Evolutionary conservation across 1,140 invertebrate genomes (phyloP).

Genomic region (Drosophila repletoides): DNA sequence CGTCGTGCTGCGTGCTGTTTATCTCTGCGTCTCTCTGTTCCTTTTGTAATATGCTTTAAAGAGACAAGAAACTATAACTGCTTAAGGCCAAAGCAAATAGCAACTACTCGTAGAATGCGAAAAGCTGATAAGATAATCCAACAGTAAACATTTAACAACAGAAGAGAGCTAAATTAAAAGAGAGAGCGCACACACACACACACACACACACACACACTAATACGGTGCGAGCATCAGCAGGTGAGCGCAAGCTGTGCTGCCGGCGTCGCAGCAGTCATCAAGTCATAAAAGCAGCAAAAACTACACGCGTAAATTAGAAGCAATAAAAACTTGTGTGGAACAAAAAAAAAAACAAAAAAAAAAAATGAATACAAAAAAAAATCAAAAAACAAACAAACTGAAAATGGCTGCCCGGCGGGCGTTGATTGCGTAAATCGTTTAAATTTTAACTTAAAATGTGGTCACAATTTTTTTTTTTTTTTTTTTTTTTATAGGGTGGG

Average conservation of each 20-base stretch:
- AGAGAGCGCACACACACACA: neutral
- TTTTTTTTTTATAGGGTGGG: too few species aligned
- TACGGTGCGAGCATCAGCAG: conserved; percentile 18
- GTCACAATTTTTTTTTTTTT: too few species aligned
- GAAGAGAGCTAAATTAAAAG: neutral
- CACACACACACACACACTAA: neutral
- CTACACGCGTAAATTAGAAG: conserved; percentile 58
- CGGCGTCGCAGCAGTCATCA: conserved; percentile 29
- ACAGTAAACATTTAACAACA: conserved; percentile 30
- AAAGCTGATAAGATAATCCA: conserved; percentile 69
- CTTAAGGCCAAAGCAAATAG: conserved; percentile 13
- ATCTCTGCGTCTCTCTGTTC: neutral
- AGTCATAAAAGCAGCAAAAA: conserved; percentile 58
- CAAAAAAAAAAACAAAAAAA: conserved; percentile 13
- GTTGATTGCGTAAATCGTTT: conserved; percentile 58
- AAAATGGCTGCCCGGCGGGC: conserved; percentile 32
- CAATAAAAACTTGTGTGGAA: conserved; percentile 30
- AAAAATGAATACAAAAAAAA: neutral
- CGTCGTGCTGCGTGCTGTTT: too few species aligned
- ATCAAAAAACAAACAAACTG: neutral
- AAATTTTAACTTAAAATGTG: conserved; percentile 28
- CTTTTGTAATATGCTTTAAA: neutral
- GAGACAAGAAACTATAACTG: conserved; percentile 24
- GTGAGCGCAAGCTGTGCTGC: conserved; percentile 27
- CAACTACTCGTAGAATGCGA: conserved; percentile 21